A percentile compares a stretch with the other conserved stretches of the same genome.
phyloP scores from a whole-genome alignment of 1,140 invertebrate species.

The Ceratoteleas bidentatus region DNA sequence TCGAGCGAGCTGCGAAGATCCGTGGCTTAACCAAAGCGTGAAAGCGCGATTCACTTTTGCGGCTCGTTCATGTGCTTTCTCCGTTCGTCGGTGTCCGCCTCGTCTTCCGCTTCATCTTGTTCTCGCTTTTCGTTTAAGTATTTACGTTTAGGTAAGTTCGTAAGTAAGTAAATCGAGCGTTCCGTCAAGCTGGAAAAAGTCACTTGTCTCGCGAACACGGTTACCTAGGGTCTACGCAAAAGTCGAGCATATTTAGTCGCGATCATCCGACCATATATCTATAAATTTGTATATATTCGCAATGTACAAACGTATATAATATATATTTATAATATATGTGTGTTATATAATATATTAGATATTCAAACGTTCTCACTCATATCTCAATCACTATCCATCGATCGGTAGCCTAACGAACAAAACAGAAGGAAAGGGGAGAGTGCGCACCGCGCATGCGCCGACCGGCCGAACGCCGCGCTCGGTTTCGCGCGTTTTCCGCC shows the following conservation, averaged over 20 bases:
- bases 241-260: slow-evolving; percentile 60
- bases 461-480: too few species aligned
- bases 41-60: too few species aligned
- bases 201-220: slow-evolving; percentile 59
- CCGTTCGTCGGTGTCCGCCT: not conserved
- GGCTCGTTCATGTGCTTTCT: too few species aligned
- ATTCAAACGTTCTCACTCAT: slow-evolving; percentile 78
- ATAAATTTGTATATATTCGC: slow-evolving; percentile 70
- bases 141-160: slow-evolving; percentile 70
- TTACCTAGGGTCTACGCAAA: slow-evolving; percentile 56
- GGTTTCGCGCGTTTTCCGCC: too few species aligned
- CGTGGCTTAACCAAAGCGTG: not conserved
- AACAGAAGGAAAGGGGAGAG: slow-evolving; percentile 46
- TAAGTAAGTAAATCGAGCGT: slow-evolving; percentile 73
- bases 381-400: slow-evolving; percentile 76
- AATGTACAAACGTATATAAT: slow-evolving; percentile 74
- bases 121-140: slow-evolving; percentile 61
- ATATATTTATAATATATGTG: slow-evolving; percentile 70
- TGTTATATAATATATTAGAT: slow-evolving; percentile 75
- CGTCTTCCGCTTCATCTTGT: slow-evolving; percentile 5
- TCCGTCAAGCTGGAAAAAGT: slow-evolving; percentile 60
- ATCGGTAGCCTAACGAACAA: slow-evolving; percentile 68
- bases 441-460: slow-evolving; percentile 17
- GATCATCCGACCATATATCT: slow-evolving; percentile 67
- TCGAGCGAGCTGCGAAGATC: slow-evolving; percentile 58